These are phyloP conservation scores for Microtus pennsylvanicus DNA, from an alignment of 2,113 vertebrate species.

Conservation along the genomic window DNA sequence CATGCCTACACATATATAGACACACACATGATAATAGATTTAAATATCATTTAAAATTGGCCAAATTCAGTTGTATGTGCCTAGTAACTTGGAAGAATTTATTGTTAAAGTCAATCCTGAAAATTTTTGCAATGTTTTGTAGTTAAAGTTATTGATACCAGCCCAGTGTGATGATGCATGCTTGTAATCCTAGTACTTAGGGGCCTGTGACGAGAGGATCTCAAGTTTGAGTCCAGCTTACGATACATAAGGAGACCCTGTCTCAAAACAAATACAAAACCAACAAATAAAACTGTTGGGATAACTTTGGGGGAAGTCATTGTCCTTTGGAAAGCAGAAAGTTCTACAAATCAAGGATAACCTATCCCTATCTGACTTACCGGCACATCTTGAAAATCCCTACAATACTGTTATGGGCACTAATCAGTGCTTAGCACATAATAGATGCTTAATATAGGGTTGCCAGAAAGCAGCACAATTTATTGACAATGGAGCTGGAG, in stretches of 20 bases:
- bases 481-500: not conserved
- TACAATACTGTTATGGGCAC: not conserved
- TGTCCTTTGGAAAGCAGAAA: not conserved
- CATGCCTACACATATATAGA: not conserved
- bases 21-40: not conserved
- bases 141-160: constrained; percentile 17
- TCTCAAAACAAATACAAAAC: not conserved
- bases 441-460: not conserved
- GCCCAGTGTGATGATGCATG: too few relatives aligned
- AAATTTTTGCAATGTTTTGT: constrained; percentile 7
- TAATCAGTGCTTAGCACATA: not conserved
- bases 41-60: not conserved
- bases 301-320: not conserved
- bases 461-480: not conserved
- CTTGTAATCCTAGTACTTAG: not conserved
- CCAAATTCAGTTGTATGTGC: not conserved
- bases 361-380: not conserved
- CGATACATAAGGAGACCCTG: not conserved
- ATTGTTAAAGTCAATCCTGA: constrained; percentile 21
- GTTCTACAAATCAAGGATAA: not conserved
- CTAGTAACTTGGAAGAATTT: not conserved
- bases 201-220: not conserved
- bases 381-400: not conserved
- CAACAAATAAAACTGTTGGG: not conserved
- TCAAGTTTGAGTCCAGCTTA: not conserved